These are phyloP conservation scores for Lepidotrigona ventralis DNA, from an alignment of 1,140 invertebrate species.

Conservation along the genomic window DNA sequence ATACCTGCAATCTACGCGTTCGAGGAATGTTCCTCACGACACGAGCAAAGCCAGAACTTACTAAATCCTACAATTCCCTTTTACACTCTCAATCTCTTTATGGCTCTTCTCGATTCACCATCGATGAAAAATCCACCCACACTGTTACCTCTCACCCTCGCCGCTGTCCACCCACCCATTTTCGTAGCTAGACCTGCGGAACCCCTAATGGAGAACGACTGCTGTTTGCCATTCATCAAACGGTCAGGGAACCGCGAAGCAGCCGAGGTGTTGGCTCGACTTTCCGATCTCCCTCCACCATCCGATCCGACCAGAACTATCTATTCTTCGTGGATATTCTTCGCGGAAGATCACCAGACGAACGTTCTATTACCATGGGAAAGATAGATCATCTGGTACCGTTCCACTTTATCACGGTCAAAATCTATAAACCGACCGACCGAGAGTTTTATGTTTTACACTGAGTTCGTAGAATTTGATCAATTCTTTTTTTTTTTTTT, in stretches of 20 bases:
- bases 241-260: conserved; percentile 32
- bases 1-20: neutral
- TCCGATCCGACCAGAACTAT: conserved; percentile 26
- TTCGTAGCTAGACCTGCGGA: conserved; percentile 53
- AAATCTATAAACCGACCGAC: neutral
- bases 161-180: conserved; percentile 69
- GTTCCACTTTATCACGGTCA: neutral
- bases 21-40: neutral
- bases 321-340: conserved; percentile 26
- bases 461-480: neutral
- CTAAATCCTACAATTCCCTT: conserved; percentile 11
- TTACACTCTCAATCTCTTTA: conserved; percentile 29
- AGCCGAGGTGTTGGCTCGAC: conserved; percentile 18
- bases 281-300: conserved; percentile 32
- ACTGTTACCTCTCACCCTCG: conserved; percentile 65
- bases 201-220: conserved; percentile 13
- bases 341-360: neutral
- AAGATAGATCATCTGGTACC: conserved; percentile 16
- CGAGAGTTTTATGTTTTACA: neutral
- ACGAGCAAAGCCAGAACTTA: neutral
- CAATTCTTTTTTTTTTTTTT: too few relatives aligned
- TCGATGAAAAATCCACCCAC: conserved; percentile 68
- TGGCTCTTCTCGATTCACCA: conserved; percentile 49
- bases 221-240: conserved; percentile 58
- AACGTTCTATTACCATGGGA: neutral